Conservation (phyloP, 1,140 invertebrate genomes). For the Scaptomyza hsui region DNA sequence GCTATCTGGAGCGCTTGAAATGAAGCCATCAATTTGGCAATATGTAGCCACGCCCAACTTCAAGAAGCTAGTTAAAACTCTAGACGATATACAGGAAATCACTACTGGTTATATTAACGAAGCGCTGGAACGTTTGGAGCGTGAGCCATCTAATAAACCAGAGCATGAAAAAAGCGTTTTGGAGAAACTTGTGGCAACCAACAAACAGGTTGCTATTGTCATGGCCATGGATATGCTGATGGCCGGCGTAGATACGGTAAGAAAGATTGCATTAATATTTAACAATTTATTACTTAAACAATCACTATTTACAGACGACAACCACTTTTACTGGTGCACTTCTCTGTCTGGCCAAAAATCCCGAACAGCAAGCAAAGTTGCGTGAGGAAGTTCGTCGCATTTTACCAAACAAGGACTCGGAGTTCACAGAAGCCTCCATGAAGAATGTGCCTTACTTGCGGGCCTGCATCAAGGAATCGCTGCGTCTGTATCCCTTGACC, state of each 20-base stretch:
- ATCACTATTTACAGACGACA: conserved; percentile 45
- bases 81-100: conserved; percentile 67
- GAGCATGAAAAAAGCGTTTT: conserved; percentile 76
- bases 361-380: conserved; percentile 89
- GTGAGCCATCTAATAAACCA: conserved; percentile 37
- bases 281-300: no score
- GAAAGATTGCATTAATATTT: background rate
- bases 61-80: conserved; percentile 85
- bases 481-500: conserved; percentile 85
- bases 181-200: conserved; percentile 84
- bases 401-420: conserved; percentile 84
- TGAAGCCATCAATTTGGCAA: conserved; percentile 87
- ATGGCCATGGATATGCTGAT: conserved; percentile 84
- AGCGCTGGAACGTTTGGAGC: conserved; percentile 61
- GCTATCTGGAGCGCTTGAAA: conserved; percentile 85
- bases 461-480: conserved; percentile 88
- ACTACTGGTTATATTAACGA: conserved; percentile 58
- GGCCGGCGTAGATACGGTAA: conserved; percentile 82
- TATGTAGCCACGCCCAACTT: conserved; percentile 86
- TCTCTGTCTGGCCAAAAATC: conserved; percentile 87
- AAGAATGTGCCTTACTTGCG: conserved; percentile 86
- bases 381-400: conserved; percentile 88
- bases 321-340: conserved; percentile 43
- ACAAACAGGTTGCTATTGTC: conserved; percentile 84
- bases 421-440: conserved; percentile 85